Base-by-base conservation (phyloP, 2,113 vertebrate species). In the Ochotona princeps region DNA sequence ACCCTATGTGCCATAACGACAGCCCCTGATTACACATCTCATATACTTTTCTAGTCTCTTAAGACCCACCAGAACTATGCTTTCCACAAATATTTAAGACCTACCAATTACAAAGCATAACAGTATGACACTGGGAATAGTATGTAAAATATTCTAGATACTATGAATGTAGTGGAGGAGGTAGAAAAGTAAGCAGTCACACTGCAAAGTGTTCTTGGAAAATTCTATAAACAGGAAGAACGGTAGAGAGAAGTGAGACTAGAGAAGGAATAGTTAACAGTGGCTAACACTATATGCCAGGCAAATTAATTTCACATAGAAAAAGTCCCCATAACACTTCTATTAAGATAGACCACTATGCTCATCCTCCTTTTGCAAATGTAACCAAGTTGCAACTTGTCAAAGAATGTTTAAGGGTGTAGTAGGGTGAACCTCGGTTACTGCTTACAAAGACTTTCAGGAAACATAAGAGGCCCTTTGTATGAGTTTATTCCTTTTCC, bases 191-290 rank as follows among this genome's bases (percentile, higher is more conserved):
- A 84, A 94, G 57, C 2, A 84, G 3, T 25, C 30, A 92, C 73
- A 94, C 44, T 69, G 63, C 26, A 87, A 60, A 89, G 60, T 84
- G 12, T 17, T 96, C 76, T 44, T 93, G 47, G 20, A 61, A 35
- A 89, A 91, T 35, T 57, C 20, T 65, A 8, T 15, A 61, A 26
- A 75, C 10, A 75, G 32, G 28, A 74, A 81, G 21, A n/a, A 18
- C 10, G 74, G 3, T 65, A 35, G 70, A 72, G 54, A 81, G 17
- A 44, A 7, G 54, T 14, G 6, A 82, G 15, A 23, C 28, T 91
- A 13, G 61, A 88, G n/a, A 89, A 17, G 7, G 35, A 87, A 76
- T 49, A 47, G 32, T 11, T 44, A 76, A 74, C 7, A 91, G 30
- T 10, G 65, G 28, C 23, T 80, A 83, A 70, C 44, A 32, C 13